Base-by-base conservation (phyloP, 2,888 invertebrate genomes). In the Machimus rusticus region DNA sequence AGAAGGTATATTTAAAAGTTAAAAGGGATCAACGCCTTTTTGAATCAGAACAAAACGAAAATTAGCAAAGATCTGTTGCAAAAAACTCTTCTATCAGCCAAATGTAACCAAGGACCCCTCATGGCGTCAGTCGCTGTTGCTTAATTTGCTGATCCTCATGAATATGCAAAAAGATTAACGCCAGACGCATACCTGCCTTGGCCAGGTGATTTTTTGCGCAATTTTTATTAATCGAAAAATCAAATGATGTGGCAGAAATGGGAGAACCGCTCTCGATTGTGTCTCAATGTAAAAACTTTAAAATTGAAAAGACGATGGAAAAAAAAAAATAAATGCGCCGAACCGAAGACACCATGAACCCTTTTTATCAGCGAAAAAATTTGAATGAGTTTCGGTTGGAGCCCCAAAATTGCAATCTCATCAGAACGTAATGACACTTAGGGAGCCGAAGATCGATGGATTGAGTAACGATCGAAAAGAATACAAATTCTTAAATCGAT, bases 191-290 rank as follows among this genome's bases (percentile, higher is more conserved):
- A 51, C 79, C 79, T 79, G 43, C 39, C 37, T 76, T 76, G 51
- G 46, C 46, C 28, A 34, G 19, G 5, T 79, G 79, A 51, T 23
- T 79, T 79, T 66, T 79, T 51, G n/a, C n/a, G 46, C 16, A 46
- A 39, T 79, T 79, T 79, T 79, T 79, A 79, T 79, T 79, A 79
- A 79, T 79, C 79, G 79, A 79, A 51, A 79, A 79, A 79, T 79
- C 28, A 79, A 51, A 79, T 79, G 79, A 79, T 46, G 23, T 79
- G 55, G 79, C 79, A 79, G 51, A 39, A 79, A 46, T 79, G 23
- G 6, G 51, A 51, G 51, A 79, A 16, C 43, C 79, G 51, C 31
- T 78, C 23, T 66, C 28, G 23, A 66, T 28, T 28, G 66, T 66
- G 23, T 66, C 23, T 66, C 66, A 66, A 57, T 57, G 57, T 19